Percentiles rank a stretch among this genome's conserved stretches.
phyloP scores from a whole-genome alignment of 2,797 vertebrate species.

The Threskiornis aethiopicus region DNA sequence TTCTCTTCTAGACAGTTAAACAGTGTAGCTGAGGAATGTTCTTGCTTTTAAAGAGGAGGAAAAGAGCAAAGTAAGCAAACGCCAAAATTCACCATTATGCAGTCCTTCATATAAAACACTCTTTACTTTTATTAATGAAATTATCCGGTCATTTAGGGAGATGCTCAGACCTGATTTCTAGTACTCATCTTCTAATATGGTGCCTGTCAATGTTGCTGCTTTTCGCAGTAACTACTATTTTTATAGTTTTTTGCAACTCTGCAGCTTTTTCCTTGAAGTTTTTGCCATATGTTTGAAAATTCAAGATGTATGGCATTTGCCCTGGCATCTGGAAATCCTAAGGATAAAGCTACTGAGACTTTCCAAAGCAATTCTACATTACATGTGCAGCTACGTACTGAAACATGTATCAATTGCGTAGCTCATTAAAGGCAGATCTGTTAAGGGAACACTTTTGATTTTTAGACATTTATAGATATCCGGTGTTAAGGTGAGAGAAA shows the following conservation, averaged over 20 bases:
- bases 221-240: not conserved
- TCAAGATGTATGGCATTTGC: not conserved
- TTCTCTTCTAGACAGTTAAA: not conserved
- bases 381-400: not conserved
- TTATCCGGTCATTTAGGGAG: not conserved
- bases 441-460: not conserved
- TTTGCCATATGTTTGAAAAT: not conserved
- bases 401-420: not conserved
- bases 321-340: not conserved
- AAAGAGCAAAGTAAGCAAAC: not conserved
- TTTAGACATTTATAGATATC: not conserved
- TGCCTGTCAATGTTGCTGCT: not conserved
- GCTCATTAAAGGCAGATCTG: not conserved
- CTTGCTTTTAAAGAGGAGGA: not conserved
- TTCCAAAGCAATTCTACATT: not conserved
- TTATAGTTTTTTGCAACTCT: not conserved
- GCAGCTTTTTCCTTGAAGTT: not conserved
- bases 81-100: accelerated
- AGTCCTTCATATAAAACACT: not conserved
- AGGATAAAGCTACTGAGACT: not conserved
- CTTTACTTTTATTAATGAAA: not conserved
- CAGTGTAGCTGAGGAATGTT: not conserved
- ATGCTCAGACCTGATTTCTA: not conserved
- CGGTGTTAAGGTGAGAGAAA: not conserved
- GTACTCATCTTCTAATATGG: not conserved